These are phyloP conservation scores for Eupsilia transversa DNA, from an alignment of 2,888 invertebrate genomes.

Conservation along the genomic window DNA sequence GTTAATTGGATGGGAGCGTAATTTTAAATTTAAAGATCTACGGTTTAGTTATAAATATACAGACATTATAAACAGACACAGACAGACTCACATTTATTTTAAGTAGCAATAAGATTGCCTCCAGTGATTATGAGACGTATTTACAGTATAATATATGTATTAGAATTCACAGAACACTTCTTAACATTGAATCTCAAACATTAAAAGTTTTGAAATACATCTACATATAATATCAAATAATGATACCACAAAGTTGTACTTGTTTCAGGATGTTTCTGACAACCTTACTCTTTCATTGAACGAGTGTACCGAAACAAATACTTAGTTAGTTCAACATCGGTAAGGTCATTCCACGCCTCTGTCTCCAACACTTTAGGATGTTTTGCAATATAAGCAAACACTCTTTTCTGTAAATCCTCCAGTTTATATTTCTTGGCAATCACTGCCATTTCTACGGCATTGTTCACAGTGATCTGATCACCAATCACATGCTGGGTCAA, in stretches of 20 bases:
- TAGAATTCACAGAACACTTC: slow-evolving; percentile 1
- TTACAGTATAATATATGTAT: background rate
- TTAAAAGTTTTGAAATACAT: slow-evolving; percentile 8
- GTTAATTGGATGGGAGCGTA: background rate
- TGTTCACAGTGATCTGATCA: slow-evolving; percentile 77
- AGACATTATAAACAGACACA: slow-evolving; percentile 11
- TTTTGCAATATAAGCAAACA: slow-evolving; percentile 78
- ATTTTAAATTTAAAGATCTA: background rate
- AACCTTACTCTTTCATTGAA: slow-evolving; percentile 49
- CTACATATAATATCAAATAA: slow-evolving; percentile 22
- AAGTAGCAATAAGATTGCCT: background rate
- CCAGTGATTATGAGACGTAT: background rate
- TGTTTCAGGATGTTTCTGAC: slow-evolving; percentile 35
- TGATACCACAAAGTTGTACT: slow-evolving; percentile 41
- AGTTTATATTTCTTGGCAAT: slow-evolving; percentile 80
- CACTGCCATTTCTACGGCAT: slow-evolving; percentile 80
- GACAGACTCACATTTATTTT: slow-evolving; percentile 5
- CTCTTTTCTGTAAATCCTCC: slow-evolving; percentile 72
- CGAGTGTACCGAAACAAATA: slow-evolving; percentile 74
- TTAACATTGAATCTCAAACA: background rate
- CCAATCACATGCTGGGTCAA: slow-evolving; percentile 75
- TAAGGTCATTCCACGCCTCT: slow-evolving; percentile 79
- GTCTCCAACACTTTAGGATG: slow-evolving; percentile 79
- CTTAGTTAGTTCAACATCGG: slow-evolving; percentile 81
- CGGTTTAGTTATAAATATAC: background rate